Evolutionary conservation across 2,113 vertebrate species (phyloP), one percentile per base, ranked within the genome.

Genomic region (Pagrus major): DNA sequence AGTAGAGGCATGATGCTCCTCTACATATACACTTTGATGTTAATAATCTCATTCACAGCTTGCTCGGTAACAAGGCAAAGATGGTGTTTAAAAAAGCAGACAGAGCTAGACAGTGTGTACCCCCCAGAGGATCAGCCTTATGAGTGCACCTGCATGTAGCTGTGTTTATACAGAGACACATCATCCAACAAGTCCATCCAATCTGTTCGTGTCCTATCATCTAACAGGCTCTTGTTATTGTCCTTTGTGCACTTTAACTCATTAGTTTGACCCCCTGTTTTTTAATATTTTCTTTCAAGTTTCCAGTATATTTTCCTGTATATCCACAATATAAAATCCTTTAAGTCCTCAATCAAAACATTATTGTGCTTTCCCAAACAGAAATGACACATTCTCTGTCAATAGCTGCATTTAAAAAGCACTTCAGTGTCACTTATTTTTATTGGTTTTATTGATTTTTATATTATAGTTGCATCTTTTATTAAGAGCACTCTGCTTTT

Each of bases 21-120:
- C 71, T 46, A 29, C 86, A 71, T 79, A 86, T 78, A 65, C 84
- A 72, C 89, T 94, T 93, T 94, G 89, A 92, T 94, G 89, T 91
- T 89, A 78, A 86, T 93, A 91, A 93, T 92, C 89, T 89, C 78
- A 84, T 90, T 91, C 86, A 88, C 83, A 81, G 72, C 76, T 76
- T 64, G 79, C 49, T 47, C 44, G 27, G 67, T 82, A 86, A 84
- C 64, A 20, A 69, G 67, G 71, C 41, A 51, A 33, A 83, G 84
- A 85, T 78, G 74, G 70, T 56, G 68, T n/a, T 70, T 52, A 39
- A 68, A 44, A 67, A 42, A 80, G 63, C 35, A 74, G 59, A 49
- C 33, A 11, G 44, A 35, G n/a, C 21, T 11, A 69, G 59, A 70
- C 39, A 29, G 73, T 15, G 10, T 39, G 39, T 79, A 46, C 25